A percentile compares a stretch with the other conserved stretches of the same genome.
These are phyloP conservation scores for Proales similis DNA, from an alignment of 1,140 invertebrate genomes.

Conservation along the genomic window DNA sequence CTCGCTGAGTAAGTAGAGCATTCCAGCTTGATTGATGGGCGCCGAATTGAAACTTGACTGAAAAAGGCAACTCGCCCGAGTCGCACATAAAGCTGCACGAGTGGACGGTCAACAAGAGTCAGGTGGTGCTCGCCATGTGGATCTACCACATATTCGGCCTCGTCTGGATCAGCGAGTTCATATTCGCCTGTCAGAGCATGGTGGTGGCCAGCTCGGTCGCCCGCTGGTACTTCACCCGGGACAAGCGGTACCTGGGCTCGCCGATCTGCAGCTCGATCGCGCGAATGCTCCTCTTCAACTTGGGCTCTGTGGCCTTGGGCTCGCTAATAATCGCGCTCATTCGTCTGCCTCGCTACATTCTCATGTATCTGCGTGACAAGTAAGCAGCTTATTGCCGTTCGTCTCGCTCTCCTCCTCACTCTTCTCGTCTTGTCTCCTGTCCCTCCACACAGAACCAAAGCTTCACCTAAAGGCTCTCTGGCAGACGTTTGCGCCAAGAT, in stretches of 20 bases:
- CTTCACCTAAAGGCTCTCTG: constrained; percentile 63
- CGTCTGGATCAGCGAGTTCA: constrained; percentile 82
- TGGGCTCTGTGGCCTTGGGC: constrained; percentile 81
- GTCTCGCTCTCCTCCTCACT: constrained; percentile 58
- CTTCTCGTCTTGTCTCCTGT: constrained; percentile 81
- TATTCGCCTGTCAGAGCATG: constrained; percentile 81
- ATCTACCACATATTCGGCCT: constrained; percentile 75
- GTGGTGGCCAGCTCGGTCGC: constrained; percentile 71
- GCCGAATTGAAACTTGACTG: too few relatives aligned
- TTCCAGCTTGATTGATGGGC: too few relatives aligned
- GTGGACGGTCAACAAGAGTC: neutral
- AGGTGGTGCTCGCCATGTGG: constrained; percentile 48
- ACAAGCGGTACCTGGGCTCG: constrained; percentile 59
- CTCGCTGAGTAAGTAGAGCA: neutral
- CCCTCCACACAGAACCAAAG: constrained; percentile 76
- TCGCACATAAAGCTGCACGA: too few relatives aligned
- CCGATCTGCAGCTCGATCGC: constrained; percentile 56
- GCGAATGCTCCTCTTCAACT: constrained; percentile 73
- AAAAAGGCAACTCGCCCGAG: too few relatives aligned
- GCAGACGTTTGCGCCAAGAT: constrained; percentile 60
- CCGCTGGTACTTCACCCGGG: constrained; percentile 86
- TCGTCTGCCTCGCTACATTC: constrained; percentile 76
- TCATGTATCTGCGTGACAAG: constrained; percentile 74
- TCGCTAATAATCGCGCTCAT: constrained; percentile 81
- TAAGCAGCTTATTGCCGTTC: constrained; percentile 55